Percentiles rank a stretch among this genome's conserved stretches.
Conservation (phyloP, 2,888 invertebrate species). For the Stenoptilia bipunctidactyla region DNA sequence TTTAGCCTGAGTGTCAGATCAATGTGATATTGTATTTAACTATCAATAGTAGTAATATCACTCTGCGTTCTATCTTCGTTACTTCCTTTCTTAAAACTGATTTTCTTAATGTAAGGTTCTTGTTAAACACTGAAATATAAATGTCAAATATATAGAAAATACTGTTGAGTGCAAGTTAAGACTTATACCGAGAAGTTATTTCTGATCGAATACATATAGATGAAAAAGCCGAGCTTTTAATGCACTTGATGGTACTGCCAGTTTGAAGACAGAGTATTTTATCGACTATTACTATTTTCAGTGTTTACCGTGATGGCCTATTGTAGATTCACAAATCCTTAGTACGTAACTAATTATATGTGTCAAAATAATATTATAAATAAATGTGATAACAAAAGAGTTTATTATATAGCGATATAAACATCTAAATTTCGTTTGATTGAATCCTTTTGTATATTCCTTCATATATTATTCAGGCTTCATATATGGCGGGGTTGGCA, state of each 20-base stretch:
- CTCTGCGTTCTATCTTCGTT: not conserved
- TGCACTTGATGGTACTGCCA: too few species aligned
- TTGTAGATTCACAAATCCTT: constrained; percentile 37
- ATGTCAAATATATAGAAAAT: not conserved
- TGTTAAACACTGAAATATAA: constrained; percentile 29
- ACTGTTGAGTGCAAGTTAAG: too few species aligned
- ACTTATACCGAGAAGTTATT: too few species aligned
- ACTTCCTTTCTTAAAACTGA: constrained; percentile 40
- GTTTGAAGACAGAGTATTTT: too few species aligned
- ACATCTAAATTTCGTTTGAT: constrained; percentile 24
- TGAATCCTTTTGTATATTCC: constrained; percentile 8
- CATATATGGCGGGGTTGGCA: too few species aligned
- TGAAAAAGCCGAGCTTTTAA: too few species aligned
- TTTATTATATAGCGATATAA: constrained; percentile 69
- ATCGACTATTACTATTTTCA: not conserved
- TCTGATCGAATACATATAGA: too few species aligned
- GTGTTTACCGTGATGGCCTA: not conserved
- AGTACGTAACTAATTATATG: constrained; percentile 57
- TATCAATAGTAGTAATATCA: not conserved
- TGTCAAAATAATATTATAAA: constrained; percentile 63
- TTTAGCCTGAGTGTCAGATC: constrained; percentile 19
- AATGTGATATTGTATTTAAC: constrained; percentile 43
- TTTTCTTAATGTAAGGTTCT: constrained; percentile 2
- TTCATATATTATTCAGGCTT: too few species aligned
- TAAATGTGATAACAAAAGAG: constrained; percentile 71